These are phyloP conservation scores for Trichopria drosophilae DNA, from an alignment of 2,888 invertebrate species.

Conservation along the genomic window DNA sequence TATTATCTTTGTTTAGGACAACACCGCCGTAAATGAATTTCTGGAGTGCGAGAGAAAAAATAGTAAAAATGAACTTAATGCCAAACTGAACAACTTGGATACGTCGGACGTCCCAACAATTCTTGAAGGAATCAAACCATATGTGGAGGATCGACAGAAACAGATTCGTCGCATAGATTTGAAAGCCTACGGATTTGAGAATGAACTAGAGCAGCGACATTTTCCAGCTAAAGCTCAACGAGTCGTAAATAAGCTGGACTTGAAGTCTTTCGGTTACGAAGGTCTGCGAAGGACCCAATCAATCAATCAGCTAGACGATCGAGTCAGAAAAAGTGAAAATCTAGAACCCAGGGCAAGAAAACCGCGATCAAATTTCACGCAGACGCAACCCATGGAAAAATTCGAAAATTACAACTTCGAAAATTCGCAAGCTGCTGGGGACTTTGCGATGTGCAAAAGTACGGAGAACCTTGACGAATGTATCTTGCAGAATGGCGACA, in stretches of 20 bases:
- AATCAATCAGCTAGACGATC: conserved; percentile 45
- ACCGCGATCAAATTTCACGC: conserved; percentile 39
- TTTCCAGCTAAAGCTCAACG: conserved; percentile 38
- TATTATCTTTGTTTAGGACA: too few species aligned
- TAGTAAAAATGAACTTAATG: conserved; percentile 48
- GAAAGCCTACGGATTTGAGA: conserved; percentile 50
- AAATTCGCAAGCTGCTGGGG: conserved; percentile 31
- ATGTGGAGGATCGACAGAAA: conserved; percentile 35
- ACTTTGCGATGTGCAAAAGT: too few species aligned
- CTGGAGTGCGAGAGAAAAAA: conserved; percentile 45
- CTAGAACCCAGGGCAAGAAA: conserved; percentile 35
- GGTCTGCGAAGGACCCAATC: conserved; percentile 48
- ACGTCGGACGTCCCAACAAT: conserved; percentile 5
- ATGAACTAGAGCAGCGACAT: too few species aligned
- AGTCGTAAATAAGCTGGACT: conserved; percentile 47
- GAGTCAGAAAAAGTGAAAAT: conserved; percentile 32
- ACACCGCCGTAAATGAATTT: conserved; percentile 36
- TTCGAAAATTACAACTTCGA: conserved; percentile 23
- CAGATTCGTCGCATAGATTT: conserved; percentile 47
- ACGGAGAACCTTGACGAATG: too few species aligned
- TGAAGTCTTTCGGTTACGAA: conserved; percentile 49
- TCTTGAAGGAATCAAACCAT: conserved; percentile 35
- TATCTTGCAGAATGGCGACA: too few species aligned
- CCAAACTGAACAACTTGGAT: conserved; percentile 46
- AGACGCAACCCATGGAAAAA: conserved; percentile 23